Conservation (phyloP, 2,113 vertebrate species). For the Falcunculus frontatus region DNA sequence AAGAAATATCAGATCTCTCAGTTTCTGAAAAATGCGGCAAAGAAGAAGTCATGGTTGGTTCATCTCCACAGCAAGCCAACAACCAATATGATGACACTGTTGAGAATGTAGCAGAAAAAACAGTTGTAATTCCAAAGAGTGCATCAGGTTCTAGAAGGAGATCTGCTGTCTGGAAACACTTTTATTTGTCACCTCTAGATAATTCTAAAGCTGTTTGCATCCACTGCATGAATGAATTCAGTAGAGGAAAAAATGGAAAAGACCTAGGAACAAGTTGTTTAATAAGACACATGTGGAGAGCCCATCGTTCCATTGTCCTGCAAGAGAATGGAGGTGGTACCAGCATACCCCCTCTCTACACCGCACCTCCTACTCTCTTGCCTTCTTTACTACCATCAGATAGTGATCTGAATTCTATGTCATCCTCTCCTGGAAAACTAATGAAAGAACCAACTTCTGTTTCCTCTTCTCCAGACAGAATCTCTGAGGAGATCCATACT, state of each 20-base stretch:
- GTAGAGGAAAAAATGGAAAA: conserved; percentile 95
- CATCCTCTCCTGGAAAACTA: conserved; percentile 83
- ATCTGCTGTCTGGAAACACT: conserved; percentile 97
- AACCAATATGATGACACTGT: conserved; percentile 77
- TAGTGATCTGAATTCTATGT: conserved; percentile 65
- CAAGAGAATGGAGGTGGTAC: conserved; percentile 89
- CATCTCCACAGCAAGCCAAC: conserved; percentile 71
- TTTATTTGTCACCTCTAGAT: conserved; percentile 92
- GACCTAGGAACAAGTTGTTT: conserved; percentile 95
- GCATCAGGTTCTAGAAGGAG: conserved; percentile 84
- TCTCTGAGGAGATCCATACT: conserved; percentile 70
- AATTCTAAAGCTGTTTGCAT: conserved; percentile 97
- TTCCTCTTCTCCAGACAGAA: conserved; percentile 76
- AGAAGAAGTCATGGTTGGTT: conserved; percentile 66
- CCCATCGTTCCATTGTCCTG: conserved; percentile 93
- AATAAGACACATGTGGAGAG: conserved; percentile 96
- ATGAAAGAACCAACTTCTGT: conserved; percentile 73
- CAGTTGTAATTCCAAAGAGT: conserved; percentile 78
- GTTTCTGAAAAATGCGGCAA: conserved; percentile 74
- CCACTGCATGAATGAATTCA: conserved; percentile 98
- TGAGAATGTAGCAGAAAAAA: conserved; percentile 76
- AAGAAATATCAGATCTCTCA: conserved; percentile 81
- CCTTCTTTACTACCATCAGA: conserved; percentile 78
- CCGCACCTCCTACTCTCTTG: conserved; percentile 83
- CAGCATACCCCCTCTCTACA: conserved; percentile 85